Evolutionary conservation across 2,113 vertebrate species (phyloP).

Genomic region (Camelus bactrianus): DNA sequence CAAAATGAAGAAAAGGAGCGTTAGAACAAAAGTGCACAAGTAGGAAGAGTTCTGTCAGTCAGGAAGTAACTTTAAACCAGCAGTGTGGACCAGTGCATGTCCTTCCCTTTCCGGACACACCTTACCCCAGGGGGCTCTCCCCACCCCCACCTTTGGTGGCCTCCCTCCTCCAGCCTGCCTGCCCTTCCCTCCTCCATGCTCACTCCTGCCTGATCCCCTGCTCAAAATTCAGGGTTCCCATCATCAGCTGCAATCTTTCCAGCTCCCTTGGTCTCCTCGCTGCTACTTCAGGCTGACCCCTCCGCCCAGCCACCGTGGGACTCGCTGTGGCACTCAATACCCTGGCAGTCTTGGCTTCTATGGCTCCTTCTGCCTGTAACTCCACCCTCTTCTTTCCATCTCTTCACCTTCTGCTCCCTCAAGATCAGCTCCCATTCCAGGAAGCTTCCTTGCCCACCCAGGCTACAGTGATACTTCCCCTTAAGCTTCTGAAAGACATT

Average conservation of each 20-base stretch:
- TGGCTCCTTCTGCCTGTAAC: background rate
- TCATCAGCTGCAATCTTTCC: fast-evolving
- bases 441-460: background rate
- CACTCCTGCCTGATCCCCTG: background rate
- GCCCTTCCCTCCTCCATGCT: background rate
- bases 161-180: background rate
- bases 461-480: background rate
- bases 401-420: background rate
- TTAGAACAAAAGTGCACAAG: background rate
- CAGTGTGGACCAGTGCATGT: background rate
- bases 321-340: fast-evolving
- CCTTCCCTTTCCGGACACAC: background rate
- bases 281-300: background rate
- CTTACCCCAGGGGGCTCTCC: background rate
- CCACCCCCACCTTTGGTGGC: too few relatives aligned
- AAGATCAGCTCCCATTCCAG: background rate
- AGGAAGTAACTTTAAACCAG: background rate
- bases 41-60: background rate
- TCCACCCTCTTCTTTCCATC: background rate
- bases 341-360: background rate
- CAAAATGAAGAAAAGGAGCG: background rate
- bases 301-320: fast-evolving
- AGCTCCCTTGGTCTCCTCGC: background rate
- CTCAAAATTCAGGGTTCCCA: background rate
- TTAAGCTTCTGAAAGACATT: background rate